Evolutionary conservation across 37 sponge, comb jelly and placozoan genomes (phyloP).

Genomic region (Spongilla lacustris): DNA sequence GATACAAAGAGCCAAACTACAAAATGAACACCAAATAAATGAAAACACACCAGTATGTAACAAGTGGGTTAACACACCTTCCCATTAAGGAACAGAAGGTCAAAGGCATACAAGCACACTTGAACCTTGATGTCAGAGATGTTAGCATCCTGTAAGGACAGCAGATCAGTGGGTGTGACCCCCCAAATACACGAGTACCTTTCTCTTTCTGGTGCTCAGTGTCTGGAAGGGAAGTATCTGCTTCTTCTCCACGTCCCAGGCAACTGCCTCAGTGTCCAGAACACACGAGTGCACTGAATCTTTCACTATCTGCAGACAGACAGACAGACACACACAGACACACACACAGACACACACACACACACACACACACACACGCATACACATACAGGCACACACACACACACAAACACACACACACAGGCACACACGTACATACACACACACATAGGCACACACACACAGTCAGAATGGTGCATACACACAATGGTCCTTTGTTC

Average conservation of each 20-base stretch:
- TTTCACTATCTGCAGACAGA: slow-evolving; percentile 44
- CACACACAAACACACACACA: neutral
- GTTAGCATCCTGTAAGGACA: slow-evolving; percentile 75
- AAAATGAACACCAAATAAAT: no score
- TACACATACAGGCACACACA: no score
- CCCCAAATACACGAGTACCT: slow-evolving; percentile 43
- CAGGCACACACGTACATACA: no score
- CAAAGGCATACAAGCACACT: slow-evolving; percentile 97
- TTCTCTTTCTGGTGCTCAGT: slow-evolving; percentile 93
- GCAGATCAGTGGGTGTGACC: neutral
- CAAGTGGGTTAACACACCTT: slow-evolving; percentile 68
- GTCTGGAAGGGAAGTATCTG: slow-evolving; percentile 97
- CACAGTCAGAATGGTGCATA: no score
- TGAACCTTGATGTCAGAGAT: slow-evolving; percentile 88
- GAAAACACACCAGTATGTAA: neutral
- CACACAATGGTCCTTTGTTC: no score
- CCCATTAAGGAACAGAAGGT: slow-evolving; percentile 94
- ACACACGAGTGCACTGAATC: slow-evolving; percentile 84
- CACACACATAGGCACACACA: no score
- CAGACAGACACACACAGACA: neutral
- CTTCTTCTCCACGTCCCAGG: slow-evolving; percentile 93
- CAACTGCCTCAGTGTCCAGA: slow-evolving; percentile 95
- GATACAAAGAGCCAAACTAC: neutral
- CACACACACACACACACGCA: neutral
- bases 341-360: neutral